Conservation (phyloP, 2,113 vertebrate species). For the Haemorhous mexicanus region DNA sequence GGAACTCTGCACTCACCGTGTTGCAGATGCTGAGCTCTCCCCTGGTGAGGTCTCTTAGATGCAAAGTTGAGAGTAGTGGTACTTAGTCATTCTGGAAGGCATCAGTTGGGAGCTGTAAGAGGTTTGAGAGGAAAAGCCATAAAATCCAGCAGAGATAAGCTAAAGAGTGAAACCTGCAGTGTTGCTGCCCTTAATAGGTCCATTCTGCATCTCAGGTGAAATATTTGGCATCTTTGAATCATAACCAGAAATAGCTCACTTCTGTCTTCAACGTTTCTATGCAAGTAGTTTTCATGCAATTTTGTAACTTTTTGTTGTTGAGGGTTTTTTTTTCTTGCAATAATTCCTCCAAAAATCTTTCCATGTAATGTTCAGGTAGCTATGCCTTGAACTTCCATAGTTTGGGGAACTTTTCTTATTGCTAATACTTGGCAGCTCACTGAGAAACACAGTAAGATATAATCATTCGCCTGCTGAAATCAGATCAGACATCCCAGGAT, state of each 20-base stretch:
- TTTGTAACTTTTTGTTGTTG: not conserved
- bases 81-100: not conserved
- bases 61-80: not conserved
- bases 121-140: not conserved
- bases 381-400: not conserved
- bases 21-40: not conserved
- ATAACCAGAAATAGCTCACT: not conserved
- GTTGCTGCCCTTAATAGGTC: not conserved
- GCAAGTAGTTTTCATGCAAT: not conserved
- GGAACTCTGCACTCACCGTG: not conserved
- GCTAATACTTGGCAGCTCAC: not conserved
- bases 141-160: not conserved
- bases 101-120: not conserved
- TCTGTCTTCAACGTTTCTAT: not conserved
- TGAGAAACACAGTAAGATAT: not conserved
- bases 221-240: not conserved
- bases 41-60: not conserved
- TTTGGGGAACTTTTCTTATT: not conserved
- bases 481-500: not conserved
- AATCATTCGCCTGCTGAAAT: not conserved
- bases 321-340: fast-evolving
- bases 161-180: not conserved
- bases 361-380: not conserved
- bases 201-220: not conserved
- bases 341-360: not conserved